phyloP scores from a whole-genome alignment of 2,797 vertebrate genomes.

The Acestrorhynchus altus region DNA sequence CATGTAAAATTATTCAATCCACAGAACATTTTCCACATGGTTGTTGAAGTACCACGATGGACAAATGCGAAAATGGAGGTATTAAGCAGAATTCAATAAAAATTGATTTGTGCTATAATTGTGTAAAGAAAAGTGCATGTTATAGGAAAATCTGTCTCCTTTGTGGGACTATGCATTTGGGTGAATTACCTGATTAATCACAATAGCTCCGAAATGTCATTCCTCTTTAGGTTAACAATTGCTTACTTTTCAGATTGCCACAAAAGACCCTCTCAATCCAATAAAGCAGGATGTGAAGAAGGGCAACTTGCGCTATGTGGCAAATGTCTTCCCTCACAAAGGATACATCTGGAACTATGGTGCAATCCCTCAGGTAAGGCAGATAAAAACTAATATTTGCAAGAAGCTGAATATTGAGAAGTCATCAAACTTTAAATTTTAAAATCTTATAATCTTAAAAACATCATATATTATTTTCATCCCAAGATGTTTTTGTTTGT shows the following conservation, averaged over 20 bases:
- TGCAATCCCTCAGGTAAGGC: constrained; percentile 92
- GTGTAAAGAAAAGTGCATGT: neutral
- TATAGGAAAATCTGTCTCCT: neutral
- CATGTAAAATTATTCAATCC: constrained; percentile 54
- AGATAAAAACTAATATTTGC: neutral
- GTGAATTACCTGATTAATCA: neutral
- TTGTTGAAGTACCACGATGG: constrained; percentile 97
- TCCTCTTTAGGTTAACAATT: neutral
- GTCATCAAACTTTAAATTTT: no score
- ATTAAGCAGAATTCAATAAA: neutral
- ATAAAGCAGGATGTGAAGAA: constrained; percentile 99
- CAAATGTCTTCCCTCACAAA: constrained; percentile 97
- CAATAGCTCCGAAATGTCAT: neutral
- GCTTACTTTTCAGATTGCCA: constrained; percentile 85
- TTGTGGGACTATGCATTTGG: neutral
- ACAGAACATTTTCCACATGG: constrained; percentile 93
- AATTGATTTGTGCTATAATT: neutral
- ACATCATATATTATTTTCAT: no score
- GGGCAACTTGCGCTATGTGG: constrained; percentile 91
- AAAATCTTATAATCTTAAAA: no score
- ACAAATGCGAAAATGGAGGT: constrained; percentile 99
- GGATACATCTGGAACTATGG: constrained; percentile 99
- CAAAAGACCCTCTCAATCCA: constrained; percentile 94
- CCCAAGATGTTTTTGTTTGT: neutral
- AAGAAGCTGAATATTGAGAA: no score